Base-by-base conservation (phyloP, 2,888 invertebrate genomes). In the Chaetogeoica ovagalla region DNA sequence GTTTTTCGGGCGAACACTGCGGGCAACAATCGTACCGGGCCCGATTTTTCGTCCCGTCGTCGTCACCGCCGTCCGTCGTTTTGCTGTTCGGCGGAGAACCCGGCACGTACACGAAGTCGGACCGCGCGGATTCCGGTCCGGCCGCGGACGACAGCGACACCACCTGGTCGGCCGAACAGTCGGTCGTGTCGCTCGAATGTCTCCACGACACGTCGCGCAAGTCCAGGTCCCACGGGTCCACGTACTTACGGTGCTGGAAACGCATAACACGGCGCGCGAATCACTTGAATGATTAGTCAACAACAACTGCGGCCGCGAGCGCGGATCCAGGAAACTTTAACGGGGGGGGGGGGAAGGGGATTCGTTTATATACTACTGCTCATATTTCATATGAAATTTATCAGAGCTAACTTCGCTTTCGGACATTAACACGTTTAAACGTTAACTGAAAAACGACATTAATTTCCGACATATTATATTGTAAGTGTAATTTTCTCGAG, bases 161-260 rank as follows among this genome's bases (percentile, higher is more conserved):
- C 23, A 63, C 77, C 55, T 79, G 75, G 70, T 79, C 77, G 5
- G 70, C 70, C 52, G 77, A 79, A 55, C 70, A 79, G 23, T 79
- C 77, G 11, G 77, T 79, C 19, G 77, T 79, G 63, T 79, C 77
- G 39, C 77, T 79, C 4, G 77, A 79, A 13, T 79, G 77, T 6
- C 77, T 79, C 77, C 77, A 79, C 43, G 77, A 79, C 19, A 70
- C 70, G 15, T 79, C 77, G 2, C 77, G 62, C 23, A 79, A 37
- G 55, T 79, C 77, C 63, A 79, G 19, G 57, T 79, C 77, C 77
- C 77, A 79, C 19, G 77, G 77, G 55, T 79, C 77, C 39, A 79
- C 62, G 63, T 79, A 79, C 13, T 79, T 79, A 15, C 77, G 69
- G 37, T 39, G 70, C 70, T 69, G 52, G 37, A 77, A 76, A 4